Evolutionary conservation across 2,113 vertebrate genomes (phyloP).

Genomic region (Solea senegalensis): DNA sequence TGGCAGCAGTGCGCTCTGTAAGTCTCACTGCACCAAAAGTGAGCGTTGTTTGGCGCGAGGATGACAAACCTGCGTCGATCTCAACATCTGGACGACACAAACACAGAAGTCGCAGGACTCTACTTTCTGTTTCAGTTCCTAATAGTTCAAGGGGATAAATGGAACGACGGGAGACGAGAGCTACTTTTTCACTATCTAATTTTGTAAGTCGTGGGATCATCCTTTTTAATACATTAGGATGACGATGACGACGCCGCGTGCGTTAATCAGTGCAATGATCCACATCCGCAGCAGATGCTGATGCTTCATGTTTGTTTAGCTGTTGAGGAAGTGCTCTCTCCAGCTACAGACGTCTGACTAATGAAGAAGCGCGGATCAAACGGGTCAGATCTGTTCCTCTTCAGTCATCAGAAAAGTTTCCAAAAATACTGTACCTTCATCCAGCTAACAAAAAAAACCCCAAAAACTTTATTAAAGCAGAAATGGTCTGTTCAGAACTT

Average conservation of each 20-base stretch:
- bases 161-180: constrained; percentile 1
- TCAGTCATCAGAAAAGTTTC: constrained; percentile 9
- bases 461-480: no score
- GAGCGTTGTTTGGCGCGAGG: neutral
- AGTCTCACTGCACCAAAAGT: constrained; percentile 10
- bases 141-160: constrained; percentile 7
- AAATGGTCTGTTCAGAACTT: no score
- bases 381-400: neutral
- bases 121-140: constrained; percentile 1
- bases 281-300: constrained; percentile 53
- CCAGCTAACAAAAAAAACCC: no score
- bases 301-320: constrained; percentile 47
- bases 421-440: no score
- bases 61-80: neutral
- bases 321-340: constrained; percentile 29
- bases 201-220: constrained; percentile 29
- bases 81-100: no score
- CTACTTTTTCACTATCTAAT: constrained; percentile 38
- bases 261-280: constrained; percentile 44
- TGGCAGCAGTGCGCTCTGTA: constrained; percentile 6
- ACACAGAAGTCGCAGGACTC: neutral
- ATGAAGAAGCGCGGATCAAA: constrained; percentile 8
- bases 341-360: constrained; percentile 20
- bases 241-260: constrained; percentile 11
- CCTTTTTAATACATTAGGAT: constrained; percentile 34